A percentile compares a stretch with the other conserved stretches of the same genome.
phyloP scores from a whole-genome alignment of 2,113 vertebrate species.

The Anarrhichthys ocellatus region DNA sequence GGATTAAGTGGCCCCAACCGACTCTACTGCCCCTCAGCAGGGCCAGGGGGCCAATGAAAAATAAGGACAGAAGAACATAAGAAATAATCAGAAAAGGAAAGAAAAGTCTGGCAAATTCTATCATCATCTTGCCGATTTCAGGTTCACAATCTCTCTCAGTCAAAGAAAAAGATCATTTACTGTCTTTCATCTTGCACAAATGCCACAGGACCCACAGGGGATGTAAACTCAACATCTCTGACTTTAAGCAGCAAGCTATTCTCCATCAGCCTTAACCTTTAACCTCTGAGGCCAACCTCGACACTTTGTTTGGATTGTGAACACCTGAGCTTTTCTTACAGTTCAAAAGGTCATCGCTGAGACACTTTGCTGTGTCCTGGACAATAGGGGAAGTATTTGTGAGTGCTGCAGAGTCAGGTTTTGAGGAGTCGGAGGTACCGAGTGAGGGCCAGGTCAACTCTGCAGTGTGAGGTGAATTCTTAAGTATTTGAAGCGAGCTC shows the following conservation, averaged over 20 bases:
- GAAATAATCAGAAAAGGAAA: background rate
- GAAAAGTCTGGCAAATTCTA: background rate
- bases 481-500: slow-evolving; percentile 13
- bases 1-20: slow-evolving; percentile 35
- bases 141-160: background rate
- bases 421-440: background rate
- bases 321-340: slow-evolving; percentile 26
- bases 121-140: background rate
- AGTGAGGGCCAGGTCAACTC: slow-evolving; percentile 42
- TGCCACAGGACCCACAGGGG: background rate
- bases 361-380: slow-evolving; percentile 41
- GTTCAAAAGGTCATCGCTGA: slow-evolving; percentile 40
- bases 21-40: slow-evolving; percentile 51
- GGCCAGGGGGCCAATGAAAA: background rate
- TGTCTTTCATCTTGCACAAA: background rate
- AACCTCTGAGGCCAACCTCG: slow-evolving; percentile 5
- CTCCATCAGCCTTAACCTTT: slow-evolving; percentile 25
- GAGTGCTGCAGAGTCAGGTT: slow-evolving; percentile 10
- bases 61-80: background rate
- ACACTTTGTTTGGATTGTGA: slow-evolving; percentile 20
- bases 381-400: slow-evolving; percentile 21
- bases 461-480: slow-evolving; percentile 46
- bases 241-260: slow-evolving; percentile 9
- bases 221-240: slow-evolving; percentile 28
- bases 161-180: background rate